Conservation (phyloP, 2,797 vertebrate species). For the Labroides dimidiatus region DNA sequence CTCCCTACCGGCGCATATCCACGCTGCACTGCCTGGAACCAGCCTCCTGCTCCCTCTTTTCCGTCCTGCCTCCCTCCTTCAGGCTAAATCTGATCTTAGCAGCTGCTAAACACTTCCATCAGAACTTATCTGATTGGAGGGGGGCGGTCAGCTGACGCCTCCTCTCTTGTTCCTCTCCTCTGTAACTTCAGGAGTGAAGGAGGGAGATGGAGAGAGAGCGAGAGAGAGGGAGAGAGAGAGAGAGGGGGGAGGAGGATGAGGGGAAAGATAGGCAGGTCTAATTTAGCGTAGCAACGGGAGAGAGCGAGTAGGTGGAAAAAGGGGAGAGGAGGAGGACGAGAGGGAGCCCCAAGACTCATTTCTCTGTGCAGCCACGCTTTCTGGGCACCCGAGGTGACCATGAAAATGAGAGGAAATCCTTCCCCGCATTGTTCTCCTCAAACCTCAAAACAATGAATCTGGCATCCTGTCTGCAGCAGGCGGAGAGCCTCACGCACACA, state of each 20-base stretch:
- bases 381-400: conserved; percentile 67
- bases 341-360: conserved; percentile 66
- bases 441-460: conserved; percentile 72
- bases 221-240: not conserved
- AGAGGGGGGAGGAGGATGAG: not conserved
- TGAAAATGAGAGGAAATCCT: conserved; percentile 83
- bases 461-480: conserved; percentile 78
- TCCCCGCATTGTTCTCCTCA: conserved; percentile 77
- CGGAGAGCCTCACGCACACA: conserved; percentile 10
- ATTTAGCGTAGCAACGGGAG: conserved; percentile 68
- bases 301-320: conserved; percentile 27
- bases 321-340: conserved; percentile 26
- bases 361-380: conserved; percentile 67
- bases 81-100: conserved; percentile 90
- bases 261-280: conserved; percentile 60
- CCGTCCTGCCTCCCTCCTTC: conserved; percentile 65
- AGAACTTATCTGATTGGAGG: conserved; percentile 94
- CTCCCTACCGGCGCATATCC: conserved; percentile 84
- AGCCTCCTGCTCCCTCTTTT: conserved; percentile 56
- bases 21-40: conserved; percentile 81
- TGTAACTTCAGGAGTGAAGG: conserved; percentile 87
- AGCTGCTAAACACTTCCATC: conserved; percentile 95
- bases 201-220: conserved; percentile 35
- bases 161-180: conserved; percentile 86
- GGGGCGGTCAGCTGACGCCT: conserved; percentile 89